Evolutionary conservation across 2,113 vertebrate species (phyloP), one percentile per base, ranked within the genome.

Genomic region (Phasianus colchicus): DNA sequence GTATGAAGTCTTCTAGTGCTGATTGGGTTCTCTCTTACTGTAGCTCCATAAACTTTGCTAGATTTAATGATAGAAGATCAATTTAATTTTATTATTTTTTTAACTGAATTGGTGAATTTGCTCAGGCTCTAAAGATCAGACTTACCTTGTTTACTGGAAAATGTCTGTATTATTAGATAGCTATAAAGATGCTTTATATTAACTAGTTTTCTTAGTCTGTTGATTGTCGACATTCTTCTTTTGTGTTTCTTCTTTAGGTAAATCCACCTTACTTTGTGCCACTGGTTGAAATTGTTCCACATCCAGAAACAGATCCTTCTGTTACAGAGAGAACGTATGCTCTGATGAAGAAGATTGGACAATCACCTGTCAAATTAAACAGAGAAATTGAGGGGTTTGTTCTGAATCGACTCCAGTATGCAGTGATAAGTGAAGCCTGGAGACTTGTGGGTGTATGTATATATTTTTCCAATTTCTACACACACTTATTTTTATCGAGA

Each of bases 271-370:
- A 99, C 90, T 98, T 98, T 30, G 98, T 99, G 27, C 99, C 98
- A 0, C 96, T 99, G 97, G 99, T 99, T 90, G 99, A 99, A 98
- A 98, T 99, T 96, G 98, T 99, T 63, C 99, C 99, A 84, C 99
- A 99, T 97, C 98, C 98, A 7, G 98, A 99, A 95, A 99, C 99
- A 2, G 93, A 97, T 52, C 74, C 97, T 3, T 81, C 82, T 10
- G 98, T 98, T 3, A 93, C 98, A 97, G 98, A 99, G 77, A 95
- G 85, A 90, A 98, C 99, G 16, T 96, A 98, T 3, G 73, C 96
- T 45, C 91, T 99, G 80, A 99, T 99, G 99, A 98, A 91, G 91
- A 98, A 97, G 96, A 98, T 99, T 63, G 99, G 99, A 50, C 99
- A 99, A 88, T 98, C 97, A 13, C 99, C 99, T 3, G 98, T 99